Evolutionary conservation across 2,888 invertebrate genomes (phyloP).

Genomic region (Zelleria hepariella): DNA sequence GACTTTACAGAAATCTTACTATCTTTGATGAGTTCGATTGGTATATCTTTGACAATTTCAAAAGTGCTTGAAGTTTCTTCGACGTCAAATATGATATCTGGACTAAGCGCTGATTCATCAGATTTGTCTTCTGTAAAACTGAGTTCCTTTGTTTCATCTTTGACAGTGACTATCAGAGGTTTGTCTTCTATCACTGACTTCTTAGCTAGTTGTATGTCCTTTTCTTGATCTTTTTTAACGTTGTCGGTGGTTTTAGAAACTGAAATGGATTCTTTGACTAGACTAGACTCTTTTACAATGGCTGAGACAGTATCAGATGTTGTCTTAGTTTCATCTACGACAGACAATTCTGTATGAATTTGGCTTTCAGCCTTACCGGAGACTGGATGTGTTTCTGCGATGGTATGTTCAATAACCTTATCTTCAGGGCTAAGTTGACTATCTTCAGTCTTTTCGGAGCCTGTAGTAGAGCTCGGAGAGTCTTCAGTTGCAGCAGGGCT

Average conservation of each 20-base stretch:
- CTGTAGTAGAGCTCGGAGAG: neutral
- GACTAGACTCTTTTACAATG: neutral
- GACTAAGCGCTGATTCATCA: neutral
- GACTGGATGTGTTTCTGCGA: neutral
- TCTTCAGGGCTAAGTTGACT: neutral
- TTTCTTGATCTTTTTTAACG: no score
- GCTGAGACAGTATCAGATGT: neutral
- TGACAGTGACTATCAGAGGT: neutral
- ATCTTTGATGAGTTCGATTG: neutral
- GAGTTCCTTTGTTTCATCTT: neutral
- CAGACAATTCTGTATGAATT: neutral
- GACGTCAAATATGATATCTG: neutral
- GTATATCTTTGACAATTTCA: neutral
- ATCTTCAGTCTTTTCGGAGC: neutral
- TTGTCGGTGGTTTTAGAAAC: neutral
- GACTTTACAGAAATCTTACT: neutral
- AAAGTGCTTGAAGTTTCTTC: neutral
- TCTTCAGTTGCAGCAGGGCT: neutral
- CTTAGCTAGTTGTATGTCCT: neutral
- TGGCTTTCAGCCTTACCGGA: neutral
- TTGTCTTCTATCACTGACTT: neutral
- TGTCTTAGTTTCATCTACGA: neutral
- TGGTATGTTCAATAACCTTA: neutral
- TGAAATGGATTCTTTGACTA: neutral
- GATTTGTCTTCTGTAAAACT: neutral